Base-by-base conservation (phyloP, 1,140 invertebrate genomes). In the Panagrolaimus sp. region DNA sequence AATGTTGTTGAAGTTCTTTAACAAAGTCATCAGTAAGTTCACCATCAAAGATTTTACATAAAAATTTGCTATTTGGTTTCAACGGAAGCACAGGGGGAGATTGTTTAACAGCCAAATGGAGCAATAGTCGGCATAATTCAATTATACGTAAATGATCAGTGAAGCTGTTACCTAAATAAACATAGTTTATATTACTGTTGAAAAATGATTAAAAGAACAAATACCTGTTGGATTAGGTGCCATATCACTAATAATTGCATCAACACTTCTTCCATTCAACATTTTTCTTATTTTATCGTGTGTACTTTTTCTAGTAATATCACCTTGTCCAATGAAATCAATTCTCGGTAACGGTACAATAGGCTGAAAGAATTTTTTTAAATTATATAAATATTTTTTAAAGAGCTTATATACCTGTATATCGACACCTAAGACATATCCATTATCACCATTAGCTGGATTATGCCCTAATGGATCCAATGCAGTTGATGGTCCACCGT, bases 231-330 rank as follows among this genome's bases (percentile, higher is more conserved):
- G 90, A 84, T 90, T 93, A 0, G 94, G 94, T 9, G 93, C 93
- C 94, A 98, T 98, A 82, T 98, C 95, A 69, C 92, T 95, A 4
- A 97, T 78, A 0, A 97, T 88, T 44, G 91, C 83, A 84, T 97
- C 89, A 0, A 89, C 88, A 84, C 87, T 68, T 79, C 71, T 82
- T 0, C 85, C 88, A 61, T 86, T 81, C 1, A 96, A 83, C 0
- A 86, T 67, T 51, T 87, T 75, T 16, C 85, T 43, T 38, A 87
- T 81, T 74, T 83, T 78, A 4, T 74, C 57, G 65, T 85, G 72
- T n/a, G 72, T 73, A 9, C 65, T 27, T 25, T 11, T 47, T 46
- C 63, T 48, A 20, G 67, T 76, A 89, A 0, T 89, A 86, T 65
- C 62, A 20, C 83, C 80, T 25, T 83, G 74, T 23, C 79, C 82